These are phyloP conservation scores for Rhineura floridana DNA, from an alignment of 2,113 vertebrate species.

Conservation along the genomic window DNA sequence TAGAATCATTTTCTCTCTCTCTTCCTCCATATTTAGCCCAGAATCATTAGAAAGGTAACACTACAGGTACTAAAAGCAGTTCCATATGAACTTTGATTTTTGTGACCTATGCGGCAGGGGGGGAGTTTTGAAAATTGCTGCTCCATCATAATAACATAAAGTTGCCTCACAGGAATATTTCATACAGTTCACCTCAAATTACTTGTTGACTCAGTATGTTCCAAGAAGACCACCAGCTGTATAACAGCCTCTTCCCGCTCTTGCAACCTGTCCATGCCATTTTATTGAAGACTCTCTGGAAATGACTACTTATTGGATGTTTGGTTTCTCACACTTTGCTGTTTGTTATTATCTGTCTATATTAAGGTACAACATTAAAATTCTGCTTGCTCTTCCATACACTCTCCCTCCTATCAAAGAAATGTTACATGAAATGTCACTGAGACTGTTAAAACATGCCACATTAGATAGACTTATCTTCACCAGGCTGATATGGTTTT, in stretches of 20 bases:
- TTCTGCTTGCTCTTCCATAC: background rate
- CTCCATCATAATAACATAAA: background rate
- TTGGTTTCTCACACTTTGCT: background rate
- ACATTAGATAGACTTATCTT: background rate
- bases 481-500: background rate
- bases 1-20: too few relatives aligned
- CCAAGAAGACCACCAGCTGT: background rate
- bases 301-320: background rate
- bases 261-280: constrained; percentile 16
- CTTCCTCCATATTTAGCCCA: too few relatives aligned
- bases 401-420: background rate
- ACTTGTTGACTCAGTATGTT: background rate
- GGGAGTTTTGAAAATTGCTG: background rate
- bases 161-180: constrained; percentile 2
- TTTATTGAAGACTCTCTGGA: background rate
- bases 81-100: background rate
- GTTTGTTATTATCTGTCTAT: background rate
- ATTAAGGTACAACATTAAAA: background rate
- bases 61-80: background rate
- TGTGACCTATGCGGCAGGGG: background rate
- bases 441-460: background rate
- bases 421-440: background rate
- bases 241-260: background rate
- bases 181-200: constrained; percentile 1
- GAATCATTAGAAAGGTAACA: too few relatives aligned